Conservation (phyloP, 1,140 invertebrate species). For the Lysiphlebus fabarum region DNA sequence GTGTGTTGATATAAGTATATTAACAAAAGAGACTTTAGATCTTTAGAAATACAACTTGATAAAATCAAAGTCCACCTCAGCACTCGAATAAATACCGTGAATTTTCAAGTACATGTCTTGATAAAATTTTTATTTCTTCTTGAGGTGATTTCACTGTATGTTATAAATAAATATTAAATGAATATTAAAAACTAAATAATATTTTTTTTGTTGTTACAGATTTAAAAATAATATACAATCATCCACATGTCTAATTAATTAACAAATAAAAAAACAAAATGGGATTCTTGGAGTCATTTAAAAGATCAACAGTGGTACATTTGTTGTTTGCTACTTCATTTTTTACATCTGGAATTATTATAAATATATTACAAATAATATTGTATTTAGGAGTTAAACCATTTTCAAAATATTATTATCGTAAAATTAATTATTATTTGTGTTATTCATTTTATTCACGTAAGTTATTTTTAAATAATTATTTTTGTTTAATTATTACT, state of each 20-base stretch:
- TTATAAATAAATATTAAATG: no score
- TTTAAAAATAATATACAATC: background rate
- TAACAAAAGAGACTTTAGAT: no score
- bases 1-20: no score
- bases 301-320: conserved; percentile 66
- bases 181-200: background rate
- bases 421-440: conserved; percentile 89
- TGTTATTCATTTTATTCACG: conserved; percentile 85
- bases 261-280: conserved; percentile 35
- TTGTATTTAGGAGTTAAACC: conserved; percentile 74
- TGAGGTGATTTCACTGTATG: no score
- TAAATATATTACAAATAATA: conserved; percentile 78
- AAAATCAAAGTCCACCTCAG: no score
- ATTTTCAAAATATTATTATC: conserved; percentile 72
- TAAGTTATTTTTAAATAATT: conserved; percentile 62
- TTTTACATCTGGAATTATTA: conserved; percentile 81
- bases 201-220: background rate
- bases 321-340: conserved; percentile 85
- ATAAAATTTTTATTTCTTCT: no score
- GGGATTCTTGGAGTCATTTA: conserved; percentile 55
- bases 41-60: no score
- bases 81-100: background rate
- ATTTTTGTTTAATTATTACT: conserved; percentile 15
- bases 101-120: background rate
- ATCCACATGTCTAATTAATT: background rate